Base-by-base conservation (phyloP, 2,797 vertebrate genomes). In the Champsocephalus gunnari region DNA sequence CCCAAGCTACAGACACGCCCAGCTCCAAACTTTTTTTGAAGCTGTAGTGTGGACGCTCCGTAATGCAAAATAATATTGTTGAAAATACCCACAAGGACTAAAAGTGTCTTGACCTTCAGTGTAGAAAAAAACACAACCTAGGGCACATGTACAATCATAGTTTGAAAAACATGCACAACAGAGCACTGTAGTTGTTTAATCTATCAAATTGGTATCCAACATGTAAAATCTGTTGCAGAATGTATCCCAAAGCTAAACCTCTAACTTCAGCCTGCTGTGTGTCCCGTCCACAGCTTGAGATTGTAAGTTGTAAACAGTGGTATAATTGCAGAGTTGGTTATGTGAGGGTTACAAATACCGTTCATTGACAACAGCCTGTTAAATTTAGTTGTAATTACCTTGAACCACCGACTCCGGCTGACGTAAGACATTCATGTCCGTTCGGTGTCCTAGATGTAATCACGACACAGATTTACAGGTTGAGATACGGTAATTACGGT, bases 321-420 rank as follows among this genome's bases (percentile, higher is more conserved):
- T 34, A 6, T 71, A 55, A 71, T 71, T 55, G 66, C 53, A 63
- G 60, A 60, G 50, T 45, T 53, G 74, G 19, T 53, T 2, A 3
- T 53, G 28, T 21, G 13, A 58, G n/a, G 34, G 50, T 61, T 61
- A 55, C 48, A 69, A 57, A 61, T 45, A 58, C 45, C 12, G 14
- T 17, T 49, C 12, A 44, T 8, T 19, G 44, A 63, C 41, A 13
- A 13, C n/a, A 60, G n/a, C 34, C 17, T n/a, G 51, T 68, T 43
- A 16, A 28, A 19, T 43, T 54, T 50, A 14, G 28, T 2, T 71
- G 38, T 17, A 54, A 24, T 47, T 62, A 62, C 12, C 24, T 16
- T 41, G 2, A 59, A 43, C 0, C 3, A 58, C 32, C 1, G 12
- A 59, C 14, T 41, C n/a, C 16, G 6, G 38, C 28, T 48, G 59